Percentiles rank a stretch among this genome's conserved stretches.
phyloP scores from a whole-genome alignment of 1,140 invertebrate genomes.

The Chironomus striatipennis region DNA sequence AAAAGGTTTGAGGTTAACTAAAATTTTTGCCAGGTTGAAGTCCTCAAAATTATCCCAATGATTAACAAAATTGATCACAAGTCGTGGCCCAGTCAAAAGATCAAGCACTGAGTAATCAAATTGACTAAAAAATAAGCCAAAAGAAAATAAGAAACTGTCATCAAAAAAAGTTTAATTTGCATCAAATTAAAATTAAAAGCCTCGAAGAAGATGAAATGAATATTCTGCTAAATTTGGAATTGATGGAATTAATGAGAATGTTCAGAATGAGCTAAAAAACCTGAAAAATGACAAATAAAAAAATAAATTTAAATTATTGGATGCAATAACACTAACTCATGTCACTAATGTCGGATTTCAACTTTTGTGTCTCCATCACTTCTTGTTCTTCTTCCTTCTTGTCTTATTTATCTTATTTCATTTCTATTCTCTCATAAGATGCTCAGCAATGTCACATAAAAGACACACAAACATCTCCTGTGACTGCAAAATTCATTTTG shows the following conservation, averaged over 20 bases:
- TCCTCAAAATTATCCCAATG: no score
- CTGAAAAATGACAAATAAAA: conserved; percentile 2
- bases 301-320: not conserved
- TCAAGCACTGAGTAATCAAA: no score
- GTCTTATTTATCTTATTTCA: no score
- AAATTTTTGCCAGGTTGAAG: no score
- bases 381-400: not conserved
- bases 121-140: not conserved
- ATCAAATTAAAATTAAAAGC: conserved; percentile 10
- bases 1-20: no score
- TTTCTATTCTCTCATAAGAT: no score
- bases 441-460: no score
- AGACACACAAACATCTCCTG: no score
- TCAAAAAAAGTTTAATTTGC: not conserved
- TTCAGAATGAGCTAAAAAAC: not conserved
- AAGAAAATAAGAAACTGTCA: not conserved
- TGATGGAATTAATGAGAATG: not conserved
- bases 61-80: no score
- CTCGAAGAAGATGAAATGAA: not conserved
- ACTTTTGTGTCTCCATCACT: not conserved
- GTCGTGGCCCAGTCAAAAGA: no score
- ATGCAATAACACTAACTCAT: conserved; percentile 8
- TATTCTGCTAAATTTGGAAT: not conserved
- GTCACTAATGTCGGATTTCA: not conserved
- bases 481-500: no score